Percentiles rank a stretch among this genome's conserved stretches.
Evolutionary conservation across 2,888 invertebrate species (phyloP).

Genomic region (Drosophila nr. medialis): DNA sequence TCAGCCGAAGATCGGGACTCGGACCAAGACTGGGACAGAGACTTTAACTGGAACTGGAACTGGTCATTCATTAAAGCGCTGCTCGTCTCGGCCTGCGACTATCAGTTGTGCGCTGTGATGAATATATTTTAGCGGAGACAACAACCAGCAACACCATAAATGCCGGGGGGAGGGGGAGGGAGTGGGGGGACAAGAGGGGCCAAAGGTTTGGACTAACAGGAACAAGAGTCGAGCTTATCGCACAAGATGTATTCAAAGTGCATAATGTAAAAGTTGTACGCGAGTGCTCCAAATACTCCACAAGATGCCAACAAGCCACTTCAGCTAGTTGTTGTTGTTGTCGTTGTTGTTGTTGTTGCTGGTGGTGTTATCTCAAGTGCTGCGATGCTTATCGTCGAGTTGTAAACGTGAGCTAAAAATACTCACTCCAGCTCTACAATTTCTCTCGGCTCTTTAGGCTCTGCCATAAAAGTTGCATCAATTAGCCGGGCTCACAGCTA

Average conservation of each 20-base stretch:
- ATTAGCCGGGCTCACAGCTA: conserved; percentile 68
- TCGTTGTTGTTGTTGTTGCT: conserved; percentile 39
- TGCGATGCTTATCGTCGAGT: conserved; percentile 72
- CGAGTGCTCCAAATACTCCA: conserved; percentile 73
- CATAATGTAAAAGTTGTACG: conserved; percentile 76
- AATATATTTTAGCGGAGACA: conserved; percentile 74
- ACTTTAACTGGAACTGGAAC: conserved; percentile 17
- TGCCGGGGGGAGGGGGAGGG: too few species aligned
- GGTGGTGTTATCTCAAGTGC: conserved; percentile 72
- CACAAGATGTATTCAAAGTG: conserved; percentile 77
- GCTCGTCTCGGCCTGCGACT: conserved; percentile 41
- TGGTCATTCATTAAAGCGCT: conserved; percentile 73
- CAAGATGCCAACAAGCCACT: conserved; percentile 51
- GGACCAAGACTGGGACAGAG: conserved; percentile 4
- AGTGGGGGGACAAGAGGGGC: background rate
- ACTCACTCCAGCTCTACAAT: conserved; percentile 48
- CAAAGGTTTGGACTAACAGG: conserved; percentile 21
- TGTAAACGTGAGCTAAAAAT: conserved; percentile 78
- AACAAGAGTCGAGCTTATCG: conserved; percentile 66
- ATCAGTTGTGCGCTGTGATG: conserved; percentile 66
- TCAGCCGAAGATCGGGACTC: conserved; percentile 15
- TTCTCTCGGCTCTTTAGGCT: conserved; percentile 38
- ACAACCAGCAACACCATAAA: conserved; percentile 41
- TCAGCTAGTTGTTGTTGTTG: conserved; percentile 18
- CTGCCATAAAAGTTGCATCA: conserved; percentile 73